Evolutionary conservation across 2,888 invertebrate genomes (phyloP).

Genomic region (Caenorhabditis sulstoni): DNA sequence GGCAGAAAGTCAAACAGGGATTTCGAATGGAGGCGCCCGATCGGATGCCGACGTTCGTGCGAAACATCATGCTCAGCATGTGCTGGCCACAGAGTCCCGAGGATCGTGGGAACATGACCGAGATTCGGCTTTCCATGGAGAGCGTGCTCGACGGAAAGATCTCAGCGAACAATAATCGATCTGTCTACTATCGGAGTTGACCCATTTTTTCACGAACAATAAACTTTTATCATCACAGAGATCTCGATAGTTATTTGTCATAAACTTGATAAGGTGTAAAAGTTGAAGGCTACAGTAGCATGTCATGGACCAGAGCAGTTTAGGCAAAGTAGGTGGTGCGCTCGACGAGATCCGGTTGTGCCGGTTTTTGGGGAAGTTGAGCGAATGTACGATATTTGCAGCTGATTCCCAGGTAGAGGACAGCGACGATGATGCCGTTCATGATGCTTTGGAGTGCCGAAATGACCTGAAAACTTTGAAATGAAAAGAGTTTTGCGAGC

Average conservation of each 20-base stretch:
- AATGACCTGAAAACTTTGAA: constrained; percentile 50
- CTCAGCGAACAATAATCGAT: constrained; percentile 19
- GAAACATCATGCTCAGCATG: constrained; percentile 62
- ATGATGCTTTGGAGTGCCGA: constrained; percentile 55
- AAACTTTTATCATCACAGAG: neutral
- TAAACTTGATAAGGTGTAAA: too few species aligned
- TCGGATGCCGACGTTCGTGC: constrained; percentile 65
- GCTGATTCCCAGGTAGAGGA: constrained; percentile 63
- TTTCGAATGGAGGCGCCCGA: constrained; percentile 71
- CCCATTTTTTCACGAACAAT: neutral
- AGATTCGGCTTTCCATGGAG: constrained; percentile 50
- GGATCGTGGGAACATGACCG: constrained; percentile 58
- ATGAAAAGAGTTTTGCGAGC: neutral
- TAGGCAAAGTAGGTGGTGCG: constrained; percentile 58
- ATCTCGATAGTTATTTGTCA: neutral
- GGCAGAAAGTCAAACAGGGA: constrained; percentile 52
- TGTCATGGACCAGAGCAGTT: too few species aligned
- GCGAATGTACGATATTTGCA: constrained; percentile 67
- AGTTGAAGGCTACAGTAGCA: neutral
- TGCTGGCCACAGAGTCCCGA: constrained; percentile 53
- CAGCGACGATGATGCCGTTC: constrained; percentile 53
- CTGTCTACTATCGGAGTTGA: constrained; percentile 25
- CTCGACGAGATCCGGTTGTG: constrained; percentile 52
- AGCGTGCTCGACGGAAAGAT: constrained; percentile 51
- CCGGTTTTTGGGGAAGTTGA: constrained; percentile 54